A percentile compares a stretch with the other conserved stretches of the same genome.
These are phyloP conservation scores for Myotis yumanensis DNA, from an alignment of 2,113 vertebrate genomes.

Conservation along the genomic window DNA sequence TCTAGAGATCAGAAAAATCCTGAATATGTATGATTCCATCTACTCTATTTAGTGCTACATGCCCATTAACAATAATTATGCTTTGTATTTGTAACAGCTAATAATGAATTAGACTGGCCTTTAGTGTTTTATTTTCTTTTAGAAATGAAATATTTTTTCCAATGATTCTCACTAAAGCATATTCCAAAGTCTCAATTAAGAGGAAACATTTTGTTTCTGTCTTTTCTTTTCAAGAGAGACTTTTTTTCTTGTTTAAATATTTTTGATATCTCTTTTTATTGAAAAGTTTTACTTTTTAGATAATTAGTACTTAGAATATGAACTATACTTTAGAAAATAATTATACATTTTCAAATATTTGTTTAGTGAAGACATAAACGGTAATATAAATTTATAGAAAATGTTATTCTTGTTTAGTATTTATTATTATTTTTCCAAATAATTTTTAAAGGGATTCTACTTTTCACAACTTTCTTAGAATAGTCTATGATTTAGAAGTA, in stretches of 20 bases:
- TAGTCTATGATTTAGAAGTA: background rate
- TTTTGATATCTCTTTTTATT: background rate
- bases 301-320: background rate
- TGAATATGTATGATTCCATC: background rate
- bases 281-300: background rate
- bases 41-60: background rate
- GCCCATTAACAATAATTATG: background rate
- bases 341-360: background rate
- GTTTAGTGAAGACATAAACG: background rate
- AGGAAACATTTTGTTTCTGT: background rate
- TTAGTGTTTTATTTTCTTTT: background rate
- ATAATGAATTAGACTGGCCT: background rate
- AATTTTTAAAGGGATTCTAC: background rate
- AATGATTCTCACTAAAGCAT: background rate
- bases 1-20: background rate
- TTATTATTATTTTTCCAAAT: background rate
- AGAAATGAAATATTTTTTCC: background rate
- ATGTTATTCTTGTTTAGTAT: background rate
- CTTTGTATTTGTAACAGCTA: background rate
- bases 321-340: background rate
- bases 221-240: background rate
- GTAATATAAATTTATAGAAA: background rate
- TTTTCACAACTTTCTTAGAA: background rate
- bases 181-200: background rate
- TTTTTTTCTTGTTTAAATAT: background rate